These are phyloP conservation scores for Microchirus variegatus DNA, from an alignment of 2,797 vertebrate genomes.

Conservation along the genomic window DNA sequence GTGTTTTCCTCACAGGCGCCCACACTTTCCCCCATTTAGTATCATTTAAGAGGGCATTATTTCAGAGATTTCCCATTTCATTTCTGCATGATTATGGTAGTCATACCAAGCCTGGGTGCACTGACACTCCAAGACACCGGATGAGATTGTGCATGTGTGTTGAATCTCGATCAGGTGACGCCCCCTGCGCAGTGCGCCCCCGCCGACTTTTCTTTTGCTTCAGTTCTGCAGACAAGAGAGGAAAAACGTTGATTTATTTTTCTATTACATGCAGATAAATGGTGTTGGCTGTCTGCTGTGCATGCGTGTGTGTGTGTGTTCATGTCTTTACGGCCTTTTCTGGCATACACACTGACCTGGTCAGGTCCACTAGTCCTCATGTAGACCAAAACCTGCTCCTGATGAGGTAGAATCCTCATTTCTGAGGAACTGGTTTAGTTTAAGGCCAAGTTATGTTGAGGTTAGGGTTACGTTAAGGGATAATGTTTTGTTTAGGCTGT, in stretches of 20 bases:
- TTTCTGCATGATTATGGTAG: constrained; percentile 37
- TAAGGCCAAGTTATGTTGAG: too few species aligned
- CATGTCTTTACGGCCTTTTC: background rate
- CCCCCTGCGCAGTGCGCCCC: constrained; percentile 9
- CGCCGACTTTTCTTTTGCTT: constrained; percentile 17
- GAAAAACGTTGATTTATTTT: constrained; percentile 54
- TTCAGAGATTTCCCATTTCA: constrained; percentile 28
- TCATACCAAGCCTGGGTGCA: constrained; percentile 18
- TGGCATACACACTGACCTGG: too few species aligned
- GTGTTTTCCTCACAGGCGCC: constrained; percentile 19
- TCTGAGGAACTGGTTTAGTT: too few species aligned
- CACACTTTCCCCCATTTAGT: constrained; percentile 9
- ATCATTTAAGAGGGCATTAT: constrained; percentile 36
- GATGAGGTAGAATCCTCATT: too few species aligned
- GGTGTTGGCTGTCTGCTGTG: constrained; percentile 29
- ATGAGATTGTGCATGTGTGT: constrained; percentile 37
- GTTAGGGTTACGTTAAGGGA: too few species aligned
- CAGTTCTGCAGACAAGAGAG: constrained; percentile 7
- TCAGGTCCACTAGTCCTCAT: too few species aligned
- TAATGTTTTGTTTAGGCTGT: too few species aligned
- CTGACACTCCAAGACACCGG: constrained; percentile 36
- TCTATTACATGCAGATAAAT: constrained; percentile 50
- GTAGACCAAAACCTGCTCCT: too few species aligned
- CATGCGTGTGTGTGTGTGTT: background rate
- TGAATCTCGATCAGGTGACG: constrained; percentile 53